Evolutionary conservation across 2,888 invertebrate species (phyloP).

Genomic region (Spodoptera picta): DNA sequence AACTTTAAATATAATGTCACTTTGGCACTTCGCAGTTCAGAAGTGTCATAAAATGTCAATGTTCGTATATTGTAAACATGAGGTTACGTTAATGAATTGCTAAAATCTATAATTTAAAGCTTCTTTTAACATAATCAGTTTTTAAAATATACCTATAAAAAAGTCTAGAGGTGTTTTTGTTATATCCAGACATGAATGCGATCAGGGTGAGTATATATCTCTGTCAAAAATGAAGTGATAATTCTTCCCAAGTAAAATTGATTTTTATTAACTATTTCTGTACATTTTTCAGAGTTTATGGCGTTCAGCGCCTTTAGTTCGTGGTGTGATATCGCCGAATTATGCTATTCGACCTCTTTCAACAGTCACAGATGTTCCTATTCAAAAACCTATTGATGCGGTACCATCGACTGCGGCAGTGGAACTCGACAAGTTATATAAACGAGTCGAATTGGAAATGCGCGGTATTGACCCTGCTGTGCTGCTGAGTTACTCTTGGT

Average conservation of each 20-base stretch:
- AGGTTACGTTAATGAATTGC: slow-evolving; percentile 4
- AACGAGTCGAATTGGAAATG: slow-evolving; percentile 95
- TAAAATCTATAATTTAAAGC: not conserved
- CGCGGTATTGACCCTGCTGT: slow-evolving; percentile 96
- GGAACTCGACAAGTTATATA: slow-evolving; percentile 93
- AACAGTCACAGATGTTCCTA: slow-evolving; percentile 59
- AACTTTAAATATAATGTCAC: not conserved
- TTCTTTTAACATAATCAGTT: not conserved
- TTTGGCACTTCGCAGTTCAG: no score
- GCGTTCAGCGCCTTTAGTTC: slow-evolving; percentile 66
- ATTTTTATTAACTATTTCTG: not conserved
- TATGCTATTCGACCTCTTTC: slow-evolving; percentile 66
- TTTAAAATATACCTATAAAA: not conserved
- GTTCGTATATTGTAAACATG: slow-evolving; percentile 16
- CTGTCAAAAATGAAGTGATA: not conserved
- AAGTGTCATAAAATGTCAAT: slow-evolving; percentile 6
- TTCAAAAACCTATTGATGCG: slow-evolving; percentile 64
- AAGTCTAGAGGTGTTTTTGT: not conserved
- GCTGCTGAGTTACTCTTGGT: slow-evolving; percentile 95
- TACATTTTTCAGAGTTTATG: slow-evolving; percentile 70
- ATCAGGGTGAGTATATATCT: slow-evolving; percentile 64
- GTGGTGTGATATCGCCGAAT: slow-evolving; percentile 60
- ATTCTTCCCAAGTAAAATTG: not conserved
- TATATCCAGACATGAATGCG: slow-evolving; percentile 59
- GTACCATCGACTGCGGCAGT: slow-evolving; percentile 54